Percentiles rank a stretch among this genome's conserved stretches.
Conservation (phyloP, 2,797 vertebrate species). For the Poecilia velifera region DNA sequence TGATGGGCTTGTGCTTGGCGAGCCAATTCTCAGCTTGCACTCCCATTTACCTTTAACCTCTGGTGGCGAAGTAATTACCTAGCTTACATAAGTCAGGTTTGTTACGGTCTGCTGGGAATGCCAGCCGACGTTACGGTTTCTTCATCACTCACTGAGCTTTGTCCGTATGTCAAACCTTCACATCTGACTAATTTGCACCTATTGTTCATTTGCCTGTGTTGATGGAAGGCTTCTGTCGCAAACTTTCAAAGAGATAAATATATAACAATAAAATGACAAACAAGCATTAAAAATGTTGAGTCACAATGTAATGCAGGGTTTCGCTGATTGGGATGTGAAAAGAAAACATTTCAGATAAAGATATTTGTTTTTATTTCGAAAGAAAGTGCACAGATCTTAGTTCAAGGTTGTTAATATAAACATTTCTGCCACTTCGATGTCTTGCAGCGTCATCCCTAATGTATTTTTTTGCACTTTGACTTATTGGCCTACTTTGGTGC, state of each 20-base stretch:
- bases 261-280: constrained; percentile 2
- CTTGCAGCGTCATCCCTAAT: not conserved
- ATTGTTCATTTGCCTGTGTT: constrained; percentile 53
- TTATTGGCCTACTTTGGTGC: not conserved
- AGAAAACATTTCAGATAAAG: not conserved
- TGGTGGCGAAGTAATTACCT: constrained; percentile 74
- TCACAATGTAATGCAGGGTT: not conserved
- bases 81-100: constrained; percentile 72
- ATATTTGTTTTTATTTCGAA: not conserved
- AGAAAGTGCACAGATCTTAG: not conserved
- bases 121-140: constrained; percentile 27
- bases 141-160: constrained; percentile 61
- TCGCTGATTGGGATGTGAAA: not conserved
- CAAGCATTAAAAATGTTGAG: not conserved
- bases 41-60: constrained; percentile 71
- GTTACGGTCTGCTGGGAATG: constrained; percentile 34
- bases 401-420: not conserved
- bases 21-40: constrained; percentile 58
- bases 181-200: constrained; percentile 65
- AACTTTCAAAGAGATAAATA: constrained; percentile 3
- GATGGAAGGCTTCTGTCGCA: constrained; percentile 34
- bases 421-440: not conserved
- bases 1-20: constrained; percentile 27
- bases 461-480: not conserved
- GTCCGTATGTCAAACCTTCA: constrained; percentile 58